Evolutionary conservation across 2,888 invertebrate genomes (phyloP).

Genomic region (Drosophila heteroneura): DNA sequence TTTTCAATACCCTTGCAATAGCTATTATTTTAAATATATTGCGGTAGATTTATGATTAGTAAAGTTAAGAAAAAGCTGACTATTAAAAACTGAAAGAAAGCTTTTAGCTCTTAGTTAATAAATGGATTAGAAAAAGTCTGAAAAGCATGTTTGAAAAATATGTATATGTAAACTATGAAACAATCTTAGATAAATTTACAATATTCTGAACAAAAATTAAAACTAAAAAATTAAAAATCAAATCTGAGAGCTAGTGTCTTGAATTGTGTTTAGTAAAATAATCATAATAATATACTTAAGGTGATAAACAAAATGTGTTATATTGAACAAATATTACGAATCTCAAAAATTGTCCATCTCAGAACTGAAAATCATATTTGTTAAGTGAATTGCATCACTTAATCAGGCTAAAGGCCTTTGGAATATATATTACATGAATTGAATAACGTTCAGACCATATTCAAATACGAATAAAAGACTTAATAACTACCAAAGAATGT

Average conservation of each 20-base stretch:
- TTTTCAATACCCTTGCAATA: conserved; percentile 21
- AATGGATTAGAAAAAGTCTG: too few species aligned
- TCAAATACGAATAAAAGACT: neutral
- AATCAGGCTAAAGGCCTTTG: too few species aligned
- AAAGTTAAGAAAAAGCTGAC: neutral
- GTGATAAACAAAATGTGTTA: neutral
- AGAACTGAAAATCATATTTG: neutral
- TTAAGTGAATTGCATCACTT: neutral
- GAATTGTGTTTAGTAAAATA: neutral
- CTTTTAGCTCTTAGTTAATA: neutral
- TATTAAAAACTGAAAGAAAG: too few species aligned
- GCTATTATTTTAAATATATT: neutral
- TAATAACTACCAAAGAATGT: neutral
- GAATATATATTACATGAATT: neutral
- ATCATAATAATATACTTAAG: neutral
- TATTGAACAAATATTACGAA: neutral
- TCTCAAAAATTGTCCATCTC: neutral
- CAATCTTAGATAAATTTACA: neutral
- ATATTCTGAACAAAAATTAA: neutral
- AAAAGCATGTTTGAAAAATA: too few species aligned
- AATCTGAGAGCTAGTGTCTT: too few species aligned
- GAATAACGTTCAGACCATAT: neutral
- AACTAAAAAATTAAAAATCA: neutral
- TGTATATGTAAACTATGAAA: neutral
- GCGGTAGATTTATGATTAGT: too few species aligned